Evolutionary conservation across 2,113 vertebrate genomes (phyloP), one percentile per base, ranked within the genome.

Genomic region (Vulpes lagopus): DNA sequence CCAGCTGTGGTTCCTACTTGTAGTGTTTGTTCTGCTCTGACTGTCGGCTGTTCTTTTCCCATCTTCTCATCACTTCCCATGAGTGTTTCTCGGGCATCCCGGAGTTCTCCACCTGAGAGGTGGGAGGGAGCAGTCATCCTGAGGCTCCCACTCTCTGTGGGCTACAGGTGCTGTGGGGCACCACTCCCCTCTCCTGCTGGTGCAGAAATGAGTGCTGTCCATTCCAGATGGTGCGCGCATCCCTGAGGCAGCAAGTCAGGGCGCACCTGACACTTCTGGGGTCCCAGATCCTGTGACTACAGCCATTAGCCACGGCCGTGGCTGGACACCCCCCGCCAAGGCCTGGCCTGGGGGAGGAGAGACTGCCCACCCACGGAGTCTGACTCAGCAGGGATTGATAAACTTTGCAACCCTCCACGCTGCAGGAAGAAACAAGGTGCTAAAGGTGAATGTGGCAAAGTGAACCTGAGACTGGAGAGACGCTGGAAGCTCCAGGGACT

Each of bases 401-500:
- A n/a, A 20, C 38, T 89, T 8, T 1, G 4, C 22, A 15, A 12
- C 14, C 27, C 30, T 49, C 69, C 55, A 32, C 19, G 3, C 9
- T 17, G 65, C 14, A 76, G 14, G 69, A 19, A 43, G 25, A 74
- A 30, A 16, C 30, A 14, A 5, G 3, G 20, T 11, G 2, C 23
- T 25, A 5, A 51, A 27, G 25, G 23, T 17, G 32, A 53, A 53
- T 3, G 23, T 2, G 4, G 27, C n/a, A 38, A 22, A 62, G 80
- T 43, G 15, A 25, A 6, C 3, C 1, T 43, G 51, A 60, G 65
- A 51, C 82, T 51, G 30, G 57, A 7, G 32, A 32, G 38, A 10
- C 3, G 11, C 4, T 0, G 43, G 43, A 9, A 19, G 19, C 8
- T 5, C 5, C 17, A 60, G 51, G 65, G 59, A 49, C 0, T 0